A percentile compares a stretch with the other conserved stretches of the same genome.
Conservation (phyloP, 2,888 invertebrate species). For the Aspidiotus rigidus region DNA sequence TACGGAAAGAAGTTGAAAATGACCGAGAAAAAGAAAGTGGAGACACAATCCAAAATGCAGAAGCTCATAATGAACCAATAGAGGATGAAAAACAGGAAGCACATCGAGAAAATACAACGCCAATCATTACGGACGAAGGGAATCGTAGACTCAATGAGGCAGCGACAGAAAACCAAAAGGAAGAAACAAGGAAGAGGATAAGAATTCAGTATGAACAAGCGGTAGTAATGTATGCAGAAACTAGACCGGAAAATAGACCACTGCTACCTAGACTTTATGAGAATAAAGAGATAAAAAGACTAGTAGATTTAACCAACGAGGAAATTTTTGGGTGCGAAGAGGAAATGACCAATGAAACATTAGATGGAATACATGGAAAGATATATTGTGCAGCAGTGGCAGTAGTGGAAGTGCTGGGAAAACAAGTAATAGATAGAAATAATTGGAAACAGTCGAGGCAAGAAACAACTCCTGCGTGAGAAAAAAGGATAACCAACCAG, state of each 20-base stretch:
- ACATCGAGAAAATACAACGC: not conserved
- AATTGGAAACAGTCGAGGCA: not conserved
- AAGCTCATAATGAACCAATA: not conserved
- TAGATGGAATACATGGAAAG: not conserved
- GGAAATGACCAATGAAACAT: not conserved
- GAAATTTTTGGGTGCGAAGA: not conserved
- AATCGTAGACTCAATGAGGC: no score
- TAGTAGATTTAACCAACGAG: not conserved
- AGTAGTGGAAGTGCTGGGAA: not conserved
- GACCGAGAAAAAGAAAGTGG: no score
- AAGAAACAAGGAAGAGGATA: no score
- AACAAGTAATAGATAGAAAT: not conserved
- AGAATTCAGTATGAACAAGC: not conserved
- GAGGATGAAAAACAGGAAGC: not conserved
- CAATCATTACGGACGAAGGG: not conserved
- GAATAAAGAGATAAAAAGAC: not conserved
- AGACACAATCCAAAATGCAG: no score
- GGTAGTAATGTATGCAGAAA: not conserved
- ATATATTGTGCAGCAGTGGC: not conserved
- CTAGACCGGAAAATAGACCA: not conserved
- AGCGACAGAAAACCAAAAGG: no score
- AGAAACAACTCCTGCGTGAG: not conserved
- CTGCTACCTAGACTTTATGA: not conserved
- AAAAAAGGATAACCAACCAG: not conserved
- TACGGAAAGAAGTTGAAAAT: not conserved